These are phyloP conservation scores for Rhipidura dahli DNA, from an alignment of 2,113 vertebrate species.

Conservation along the genomic window DNA sequence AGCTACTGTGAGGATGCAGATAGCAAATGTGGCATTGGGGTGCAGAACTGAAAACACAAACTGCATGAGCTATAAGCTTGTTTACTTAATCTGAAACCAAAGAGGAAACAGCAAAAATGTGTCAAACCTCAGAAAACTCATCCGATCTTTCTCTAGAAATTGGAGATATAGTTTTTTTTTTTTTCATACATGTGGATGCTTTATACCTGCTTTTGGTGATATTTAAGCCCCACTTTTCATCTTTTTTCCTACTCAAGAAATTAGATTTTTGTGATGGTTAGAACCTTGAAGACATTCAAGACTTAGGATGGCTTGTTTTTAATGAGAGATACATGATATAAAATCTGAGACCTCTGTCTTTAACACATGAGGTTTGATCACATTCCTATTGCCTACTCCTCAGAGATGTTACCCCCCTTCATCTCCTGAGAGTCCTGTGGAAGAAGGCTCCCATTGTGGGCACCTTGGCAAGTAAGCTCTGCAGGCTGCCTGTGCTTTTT, in stretches of 20 bases:
- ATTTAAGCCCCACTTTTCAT: neutral
- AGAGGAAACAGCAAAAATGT: neutral
- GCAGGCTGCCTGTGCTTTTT: neutral
- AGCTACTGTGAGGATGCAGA: neutral
- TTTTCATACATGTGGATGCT: neutral
- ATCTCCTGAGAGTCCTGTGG: rapidly evolving
- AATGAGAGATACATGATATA: neutral
- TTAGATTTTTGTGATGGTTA: neutral
- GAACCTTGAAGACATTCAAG: neutral
- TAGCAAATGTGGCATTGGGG: neutral
- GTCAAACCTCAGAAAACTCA: neutral
- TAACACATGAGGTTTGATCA: neutral
- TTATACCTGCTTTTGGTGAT: neutral
- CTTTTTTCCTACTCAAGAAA: neutral
- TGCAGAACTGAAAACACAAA: neutral
- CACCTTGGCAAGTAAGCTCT: neutral
- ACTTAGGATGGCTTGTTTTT: neutral
- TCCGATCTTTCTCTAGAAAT: neutral
- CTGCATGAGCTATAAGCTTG: rapidly evolving
- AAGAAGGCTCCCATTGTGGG: neutral
- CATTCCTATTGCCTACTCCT: neutral
- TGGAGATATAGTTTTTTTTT: neutral
- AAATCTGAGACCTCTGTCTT: neutral
- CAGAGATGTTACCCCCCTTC: neutral
- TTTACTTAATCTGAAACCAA: neutral